Conservation (phyloP, 2,797 vertebrate genomes). For the Thamnophis elegans region DNA sequence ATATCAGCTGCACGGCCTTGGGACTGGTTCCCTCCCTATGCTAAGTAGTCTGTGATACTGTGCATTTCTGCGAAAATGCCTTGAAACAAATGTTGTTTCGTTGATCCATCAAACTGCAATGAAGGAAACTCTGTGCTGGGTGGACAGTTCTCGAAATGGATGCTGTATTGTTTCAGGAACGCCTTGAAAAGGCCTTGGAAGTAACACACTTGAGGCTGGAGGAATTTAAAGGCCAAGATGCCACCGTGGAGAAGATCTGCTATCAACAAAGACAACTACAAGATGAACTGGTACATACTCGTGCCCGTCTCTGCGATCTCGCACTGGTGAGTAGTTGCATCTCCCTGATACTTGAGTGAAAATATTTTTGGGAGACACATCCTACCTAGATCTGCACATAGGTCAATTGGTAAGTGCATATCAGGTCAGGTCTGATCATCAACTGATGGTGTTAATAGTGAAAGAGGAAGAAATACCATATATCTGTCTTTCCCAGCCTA, state of each 20-base stretch:
- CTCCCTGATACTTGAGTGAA: no score
- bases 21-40: neutral
- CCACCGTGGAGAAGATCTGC: conserved; percentile 71
- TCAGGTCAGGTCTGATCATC: neutral
- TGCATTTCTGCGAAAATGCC: neutral
- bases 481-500: neutral
- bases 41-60: neutral
- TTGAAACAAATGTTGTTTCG: neutral
- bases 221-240: conserved; percentile 70
- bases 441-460: neutral
- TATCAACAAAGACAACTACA: conserved; percentile 85
- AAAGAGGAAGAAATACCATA: neutral
- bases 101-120: neutral
- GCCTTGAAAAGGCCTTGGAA: conserved; percentile 82
- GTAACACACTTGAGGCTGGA: conserved; percentile 80
- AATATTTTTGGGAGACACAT: neutral
- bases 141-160: neutral
- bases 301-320: conserved; percentile 85
- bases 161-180: conserved; percentile 71
- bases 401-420: neutral
- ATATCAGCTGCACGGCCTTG: neutral
- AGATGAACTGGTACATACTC: conserved; percentile 84
- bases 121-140: neutral
- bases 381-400: neutral
- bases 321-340: conserved; percentile 71